These are phyloP conservation scores for Herpailurus yagouaroundi DNA, from an alignment of 2,113 vertebrate species.

Conservation along the genomic window DNA sequence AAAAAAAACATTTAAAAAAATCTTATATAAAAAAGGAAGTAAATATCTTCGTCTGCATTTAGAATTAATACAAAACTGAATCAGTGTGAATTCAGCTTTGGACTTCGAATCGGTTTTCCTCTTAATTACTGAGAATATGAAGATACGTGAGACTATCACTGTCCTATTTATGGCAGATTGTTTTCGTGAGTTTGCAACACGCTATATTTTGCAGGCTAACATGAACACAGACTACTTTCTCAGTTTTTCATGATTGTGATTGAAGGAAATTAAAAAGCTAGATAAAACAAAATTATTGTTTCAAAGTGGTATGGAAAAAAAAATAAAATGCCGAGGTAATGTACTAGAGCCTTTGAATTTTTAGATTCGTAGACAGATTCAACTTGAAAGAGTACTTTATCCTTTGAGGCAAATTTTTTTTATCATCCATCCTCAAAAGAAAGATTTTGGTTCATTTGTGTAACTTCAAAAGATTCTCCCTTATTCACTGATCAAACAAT, in stretches of 20 bases:
- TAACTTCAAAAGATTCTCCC: slow-evolving; percentile 31
- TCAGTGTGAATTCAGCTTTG: not conserved
- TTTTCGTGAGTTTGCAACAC: not conserved
- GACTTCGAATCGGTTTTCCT: slow-evolving; percentile 9
- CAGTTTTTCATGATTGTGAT: not conserved
- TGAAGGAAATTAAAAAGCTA: not conserved
- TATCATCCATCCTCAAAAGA: not conserved
- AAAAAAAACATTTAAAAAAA: too few relatives aligned
- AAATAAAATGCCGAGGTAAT: not conserved
- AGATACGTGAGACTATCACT: not conserved
- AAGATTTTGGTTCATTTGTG: slow-evolving; percentile 24
- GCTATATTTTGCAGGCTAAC: not conserved
- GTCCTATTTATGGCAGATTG: not conserved
- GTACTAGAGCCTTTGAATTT: slow-evolving; percentile 37
- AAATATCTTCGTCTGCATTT: not conserved
- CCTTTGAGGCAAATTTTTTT: slow-evolving; percentile 13
- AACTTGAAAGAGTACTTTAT: slow-evolving; percentile 56
- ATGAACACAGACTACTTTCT: not conserved
- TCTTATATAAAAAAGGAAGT: not conserved
- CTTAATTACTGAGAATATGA: not conserved
- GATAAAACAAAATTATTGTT: slow-evolving; percentile 26
- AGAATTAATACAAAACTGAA: not conserved
- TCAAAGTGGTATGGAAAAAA: not conserved
- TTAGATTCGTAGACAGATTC: slow-evolving; percentile 20
- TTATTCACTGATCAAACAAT: slow-evolving; percentile 9